Percentiles rank a stretch among this genome's conserved stretches.
phyloP scores from a whole-genome alignment of 92 coral and sea anemone species.

The Porites evermanni region DNA sequence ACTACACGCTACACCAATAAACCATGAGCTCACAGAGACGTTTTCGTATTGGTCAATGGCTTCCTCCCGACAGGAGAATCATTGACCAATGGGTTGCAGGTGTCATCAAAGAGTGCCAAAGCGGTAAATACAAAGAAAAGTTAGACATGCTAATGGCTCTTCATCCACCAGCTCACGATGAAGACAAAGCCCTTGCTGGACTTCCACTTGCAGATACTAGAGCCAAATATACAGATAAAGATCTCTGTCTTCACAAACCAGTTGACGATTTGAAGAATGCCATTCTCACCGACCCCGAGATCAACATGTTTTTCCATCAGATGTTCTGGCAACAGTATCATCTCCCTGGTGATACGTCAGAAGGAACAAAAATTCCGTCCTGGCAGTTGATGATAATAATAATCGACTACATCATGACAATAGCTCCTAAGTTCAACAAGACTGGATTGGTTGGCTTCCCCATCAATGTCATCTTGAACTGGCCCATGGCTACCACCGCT shows the following conservation, averaged over 20 bases:
- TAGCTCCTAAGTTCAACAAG: conserved; percentile 59
- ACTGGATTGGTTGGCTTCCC: conserved; percentile 63
- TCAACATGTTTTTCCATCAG: conserved; percentile 79
- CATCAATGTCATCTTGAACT: conserved; percentile 51
- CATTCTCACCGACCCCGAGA: conserved; percentile 61
- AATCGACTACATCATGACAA: conserved; percentile 64
- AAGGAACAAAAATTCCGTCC: conserved; percentile 46
- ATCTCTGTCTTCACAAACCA: conserved; percentile 58
- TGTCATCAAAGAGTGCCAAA: background rate
- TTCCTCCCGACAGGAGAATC: conserved; percentile 62
- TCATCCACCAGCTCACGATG: conserved; percentile 57
- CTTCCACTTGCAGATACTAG: conserved; percentile 8
- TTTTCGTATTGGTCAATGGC: conserved; percentile 62
- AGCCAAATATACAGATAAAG: conserved; percentile 20
- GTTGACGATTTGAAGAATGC: conserved; percentile 54
- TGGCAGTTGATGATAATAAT: conserved; percentile 69
- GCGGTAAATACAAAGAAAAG: conserved; percentile 41
- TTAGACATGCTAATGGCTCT: conserved; percentile 32
- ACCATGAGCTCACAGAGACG: background rate
- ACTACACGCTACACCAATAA: background rate
- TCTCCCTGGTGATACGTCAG: conserved; percentile 25
- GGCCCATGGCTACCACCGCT: conserved; percentile 78
- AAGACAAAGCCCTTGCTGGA: conserved; percentile 52
- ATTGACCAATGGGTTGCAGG: conserved; percentile 60
- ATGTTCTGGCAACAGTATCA: conserved; percentile 75